phyloP scores from a whole-genome alignment of 2,113 vertebrate genomes.

The Psilopogon haemacephalus region DNA sequence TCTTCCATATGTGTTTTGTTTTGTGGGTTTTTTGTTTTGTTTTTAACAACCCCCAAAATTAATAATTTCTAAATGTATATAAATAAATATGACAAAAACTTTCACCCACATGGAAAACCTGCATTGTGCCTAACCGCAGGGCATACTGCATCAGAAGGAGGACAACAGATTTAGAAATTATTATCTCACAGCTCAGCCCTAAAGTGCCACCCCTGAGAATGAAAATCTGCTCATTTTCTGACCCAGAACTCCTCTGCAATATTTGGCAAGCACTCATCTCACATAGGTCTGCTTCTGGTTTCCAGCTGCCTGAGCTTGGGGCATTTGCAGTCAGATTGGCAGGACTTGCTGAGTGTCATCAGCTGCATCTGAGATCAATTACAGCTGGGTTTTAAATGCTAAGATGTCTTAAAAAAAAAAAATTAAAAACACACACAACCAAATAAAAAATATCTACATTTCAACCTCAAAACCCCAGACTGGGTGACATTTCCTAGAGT shows the following conservation, averaged over 20 bases:
- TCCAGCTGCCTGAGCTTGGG: neutral
- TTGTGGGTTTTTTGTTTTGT: too few species aligned
- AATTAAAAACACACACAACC: neutral
- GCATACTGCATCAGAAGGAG: neutral
- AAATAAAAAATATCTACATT: neutral
- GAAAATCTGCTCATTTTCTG: neutral
- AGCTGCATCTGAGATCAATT: conserved; percentile 50
- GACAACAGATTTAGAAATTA: neutral
- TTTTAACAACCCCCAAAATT: neutral
- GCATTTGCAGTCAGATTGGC: neutral
- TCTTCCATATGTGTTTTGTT: too few species aligned
- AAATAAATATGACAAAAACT: neutral
- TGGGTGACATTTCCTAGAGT: conserved; percentile 1
- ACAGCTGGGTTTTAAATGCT: neutral
- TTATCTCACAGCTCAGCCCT: neutral
- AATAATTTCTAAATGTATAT: neutral
- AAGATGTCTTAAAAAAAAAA: neutral
- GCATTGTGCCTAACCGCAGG: neutral
- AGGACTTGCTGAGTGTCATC: conserved; percentile 3
- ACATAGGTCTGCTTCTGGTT: neutral
- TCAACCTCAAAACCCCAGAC: neutral
- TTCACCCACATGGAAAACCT: neutral
- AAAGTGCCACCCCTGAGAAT: neutral
- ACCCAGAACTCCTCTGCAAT: neutral
- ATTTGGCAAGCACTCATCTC: neutral